phyloP scores from a whole-genome alignment of 2,113 vertebrate species.

The Pristiophorus japonicus region DNA sequence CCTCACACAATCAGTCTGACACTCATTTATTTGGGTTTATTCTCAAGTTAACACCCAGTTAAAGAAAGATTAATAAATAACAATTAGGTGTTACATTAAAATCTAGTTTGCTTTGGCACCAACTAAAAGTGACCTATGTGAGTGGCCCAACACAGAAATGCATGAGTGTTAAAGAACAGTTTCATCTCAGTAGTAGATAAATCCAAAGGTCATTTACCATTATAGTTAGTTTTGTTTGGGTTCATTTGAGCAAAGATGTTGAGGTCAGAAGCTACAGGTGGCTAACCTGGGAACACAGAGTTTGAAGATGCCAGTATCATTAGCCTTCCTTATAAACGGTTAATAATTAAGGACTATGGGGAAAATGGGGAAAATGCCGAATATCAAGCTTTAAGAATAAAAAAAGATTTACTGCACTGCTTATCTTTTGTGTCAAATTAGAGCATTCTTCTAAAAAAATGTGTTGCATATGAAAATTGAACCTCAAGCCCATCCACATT shows the following conservation, averaged over 20 bases:
- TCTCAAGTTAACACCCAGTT: conserved; percentile 63
- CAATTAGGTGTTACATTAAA: conserved; percentile 44
- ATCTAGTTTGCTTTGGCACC: conserved; percentile 52
- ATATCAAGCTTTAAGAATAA: neutral
- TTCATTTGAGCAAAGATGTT: neutral
- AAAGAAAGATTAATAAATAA: conserved; percentile 63
- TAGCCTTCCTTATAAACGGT: neutral
- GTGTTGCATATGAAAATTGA: neutral
- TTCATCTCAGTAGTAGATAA: conserved; percentile 23
- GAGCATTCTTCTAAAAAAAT: neutral
- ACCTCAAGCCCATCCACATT: neutral
- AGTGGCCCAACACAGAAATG: conserved; percentile 6
- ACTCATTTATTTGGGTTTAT: conserved; percentile 51
- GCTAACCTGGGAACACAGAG: neutral
- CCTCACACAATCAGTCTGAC: conserved; percentile 46
- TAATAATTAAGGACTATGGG: neutral
- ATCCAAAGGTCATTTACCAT: conserved; percentile 30
- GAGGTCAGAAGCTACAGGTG: conserved; percentile 12
- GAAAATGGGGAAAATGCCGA: neutral
- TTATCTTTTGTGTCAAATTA: neutral
- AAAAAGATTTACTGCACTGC: neutral
- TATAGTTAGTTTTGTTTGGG: conserved; percentile 33
- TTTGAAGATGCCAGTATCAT: neutral
- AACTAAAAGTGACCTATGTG: conserved; percentile 7
- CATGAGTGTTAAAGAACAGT: neutral